phyloP scores from a whole-genome alignment of 1,140 invertebrate species.

The Diorhabda elongata region DNA sequence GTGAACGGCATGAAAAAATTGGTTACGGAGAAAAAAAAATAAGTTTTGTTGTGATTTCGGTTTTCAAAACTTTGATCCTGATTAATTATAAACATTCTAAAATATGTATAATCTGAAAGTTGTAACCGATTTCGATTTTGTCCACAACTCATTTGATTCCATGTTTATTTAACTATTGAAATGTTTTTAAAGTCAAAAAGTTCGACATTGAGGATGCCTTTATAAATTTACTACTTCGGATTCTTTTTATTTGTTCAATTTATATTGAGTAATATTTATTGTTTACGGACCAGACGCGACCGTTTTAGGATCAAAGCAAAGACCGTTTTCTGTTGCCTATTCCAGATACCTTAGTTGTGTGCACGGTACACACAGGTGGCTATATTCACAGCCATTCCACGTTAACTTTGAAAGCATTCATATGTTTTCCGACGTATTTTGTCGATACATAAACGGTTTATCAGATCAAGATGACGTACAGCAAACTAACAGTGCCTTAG shows the following conservation, averaged over 20 bases:
- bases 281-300: not conserved
- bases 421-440: slow-evolving; percentile 11
- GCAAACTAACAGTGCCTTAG: not conserved
- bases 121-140: too few relatives aligned
- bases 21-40: too few relatives aligned
- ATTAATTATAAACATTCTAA: too few relatives aligned
- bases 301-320: not conserved
- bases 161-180: too few relatives aligned
- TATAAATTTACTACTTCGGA: not conserved
- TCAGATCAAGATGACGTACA: slow-evolving; percentile 9
- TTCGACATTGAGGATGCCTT: too few relatives aligned
- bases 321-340: too few relatives aligned
- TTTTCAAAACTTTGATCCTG: too few relatives aligned
- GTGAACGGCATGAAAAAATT: too few relatives aligned
- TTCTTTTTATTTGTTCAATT: not conserved
- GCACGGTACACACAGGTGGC: slow-evolving; percentile 7
- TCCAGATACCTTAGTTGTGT: not conserved
- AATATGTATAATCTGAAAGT: too few relatives aligned
- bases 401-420: slow-evolving; percentile 14
- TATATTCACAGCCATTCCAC: slow-evolving; percentile 9
- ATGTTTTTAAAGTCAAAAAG: too few relatives aligned
- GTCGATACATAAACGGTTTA: slow-evolving; percentile 7
- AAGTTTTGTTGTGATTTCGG: too few relatives aligned
- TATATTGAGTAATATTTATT: not conserved
- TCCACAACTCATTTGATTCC: too few relatives aligned